These are phyloP conservation scores for Gerris buenoi DNA, from an alignment of 1,140 invertebrate species.

Conservation along the genomic window DNA sequence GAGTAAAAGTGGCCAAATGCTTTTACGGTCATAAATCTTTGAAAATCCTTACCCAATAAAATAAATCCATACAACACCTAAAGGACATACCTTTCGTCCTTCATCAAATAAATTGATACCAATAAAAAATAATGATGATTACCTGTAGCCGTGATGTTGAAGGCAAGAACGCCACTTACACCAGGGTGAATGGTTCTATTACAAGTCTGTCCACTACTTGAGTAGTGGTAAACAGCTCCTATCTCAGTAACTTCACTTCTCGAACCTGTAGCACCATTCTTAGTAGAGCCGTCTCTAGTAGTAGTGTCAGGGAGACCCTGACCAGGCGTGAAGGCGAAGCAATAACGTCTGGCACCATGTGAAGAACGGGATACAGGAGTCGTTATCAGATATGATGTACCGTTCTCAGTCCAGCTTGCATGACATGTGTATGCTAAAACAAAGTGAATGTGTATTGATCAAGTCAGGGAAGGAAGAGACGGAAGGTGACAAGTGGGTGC, in stretches of 20 bases:
- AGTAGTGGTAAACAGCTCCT: constrained; percentile 25
- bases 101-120: no score
- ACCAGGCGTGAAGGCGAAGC: constrained; percentile 26
- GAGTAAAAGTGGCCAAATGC: no score
- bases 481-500: no score
- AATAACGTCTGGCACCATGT: constrained; percentile 29
- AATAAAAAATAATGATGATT: no score
- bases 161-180: constrained; percentile 26
- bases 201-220: constrained; percentile 29
- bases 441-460: no score
- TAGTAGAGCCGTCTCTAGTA: background rate
- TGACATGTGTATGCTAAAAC: constrained; percentile 35
- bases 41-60: no score
- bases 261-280: constrained; percentile 12
- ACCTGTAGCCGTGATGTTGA: constrained; percentile 32
- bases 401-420: constrained; percentile 34
- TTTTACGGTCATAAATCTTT: no score
- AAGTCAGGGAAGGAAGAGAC: no score
- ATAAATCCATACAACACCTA: no score
- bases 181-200: constrained; percentile 25
- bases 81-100: no score
- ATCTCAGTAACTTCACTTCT: constrained; percentile 20
- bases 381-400: constrained; percentile 32
- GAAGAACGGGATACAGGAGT: constrained; percentile 30
- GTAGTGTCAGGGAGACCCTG: constrained; percentile 6